Base-by-base conservation (phyloP, 2,797 vertebrate species). In the Sebastes taczanowskii region DNA sequence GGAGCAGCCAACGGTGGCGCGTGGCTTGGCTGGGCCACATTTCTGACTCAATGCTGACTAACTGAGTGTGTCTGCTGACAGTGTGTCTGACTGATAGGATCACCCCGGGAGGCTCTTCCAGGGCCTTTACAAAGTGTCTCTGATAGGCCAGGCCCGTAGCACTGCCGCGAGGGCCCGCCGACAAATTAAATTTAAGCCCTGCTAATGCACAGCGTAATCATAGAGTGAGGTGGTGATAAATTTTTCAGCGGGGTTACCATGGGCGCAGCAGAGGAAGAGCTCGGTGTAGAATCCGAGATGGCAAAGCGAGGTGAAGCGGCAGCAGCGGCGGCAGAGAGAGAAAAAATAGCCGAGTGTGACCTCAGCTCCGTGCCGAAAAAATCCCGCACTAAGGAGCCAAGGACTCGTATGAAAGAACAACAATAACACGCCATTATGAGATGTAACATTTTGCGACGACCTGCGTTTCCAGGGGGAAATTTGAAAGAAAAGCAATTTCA, bases 401-500 rank as follows among this genome's bases (percentile, higher is more conserved):
- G 87, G 86, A 90, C 88, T 85, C 59, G 78, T 88, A 82, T 90
- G 88, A 91, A 92, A 90, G 88, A 79, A 89, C 91, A 93, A 93
- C 91, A 94, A 93, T 90, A 90, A 89, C 86, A 81, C 64, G 20
- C 85, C 90, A 85, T 91, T 91, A 91, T 89, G 92, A 92, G 89
- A 88, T 86, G 92, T 77, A 88, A 87, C 91, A 77, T 87, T 91
- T 86, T 77, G 80, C 74, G 14, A 71, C 71, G 78, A 91, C 86
- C 89, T 55, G 75, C 76, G 85, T 84, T 91, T 92, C 93, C 92
- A 84, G 81, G 78, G 92, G 91, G 90, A 92, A 91, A 92, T 93
- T 89, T 92, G 91, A 92, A 94, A 93, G 93, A 93, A 94, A 93
- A 92, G 92, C 91, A 93, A 93, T 94, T 94, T 92, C 91, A 91